phyloP scores from a whole-genome alignment of 92 coral and sea anemone species.

The Porites rus region DNA sequence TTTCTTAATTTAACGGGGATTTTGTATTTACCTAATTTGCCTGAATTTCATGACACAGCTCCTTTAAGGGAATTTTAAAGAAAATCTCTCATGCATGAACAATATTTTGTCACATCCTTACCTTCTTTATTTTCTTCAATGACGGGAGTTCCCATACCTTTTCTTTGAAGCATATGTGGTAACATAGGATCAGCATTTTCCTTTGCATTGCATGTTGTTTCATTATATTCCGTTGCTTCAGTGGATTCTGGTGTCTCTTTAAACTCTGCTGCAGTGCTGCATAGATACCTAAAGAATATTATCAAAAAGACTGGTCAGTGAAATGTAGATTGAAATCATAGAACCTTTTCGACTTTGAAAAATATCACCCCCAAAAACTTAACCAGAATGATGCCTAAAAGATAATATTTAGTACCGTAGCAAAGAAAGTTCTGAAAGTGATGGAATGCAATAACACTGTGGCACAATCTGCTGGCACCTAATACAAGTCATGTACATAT shows the following conservation, averaged over 20 bases:
- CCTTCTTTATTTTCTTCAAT: conserved; percentile 35
- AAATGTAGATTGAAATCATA: not conserved
- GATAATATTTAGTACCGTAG: no score
- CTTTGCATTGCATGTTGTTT: not conserved
- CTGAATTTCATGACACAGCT: no score
- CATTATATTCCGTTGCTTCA: not conserved
- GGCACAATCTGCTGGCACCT: no score
- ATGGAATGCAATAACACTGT: no score
- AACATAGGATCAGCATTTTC: not conserved
- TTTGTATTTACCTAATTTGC: no score
- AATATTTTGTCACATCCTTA: not conserved
- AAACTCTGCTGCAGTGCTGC: conserved; percentile 8
- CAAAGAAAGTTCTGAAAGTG: no score
- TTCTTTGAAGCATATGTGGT: conserved; percentile 18
- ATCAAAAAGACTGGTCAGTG: not conserved
- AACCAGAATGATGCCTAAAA: no score
- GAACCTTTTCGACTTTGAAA: no score
- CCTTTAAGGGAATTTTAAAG: no score
- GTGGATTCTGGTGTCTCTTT: not conserved
- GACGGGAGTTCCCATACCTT: conserved; percentile 57
- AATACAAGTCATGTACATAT: no score
- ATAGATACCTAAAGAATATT: conserved; percentile 9
- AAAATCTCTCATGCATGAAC: not conserved
- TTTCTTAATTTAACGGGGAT: no score
- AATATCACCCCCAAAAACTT: no score